These are phyloP conservation scores for Pinna nobilis DNA, from an alignment of 1,140 invertebrate genomes.

Conservation along the genomic window DNA sequence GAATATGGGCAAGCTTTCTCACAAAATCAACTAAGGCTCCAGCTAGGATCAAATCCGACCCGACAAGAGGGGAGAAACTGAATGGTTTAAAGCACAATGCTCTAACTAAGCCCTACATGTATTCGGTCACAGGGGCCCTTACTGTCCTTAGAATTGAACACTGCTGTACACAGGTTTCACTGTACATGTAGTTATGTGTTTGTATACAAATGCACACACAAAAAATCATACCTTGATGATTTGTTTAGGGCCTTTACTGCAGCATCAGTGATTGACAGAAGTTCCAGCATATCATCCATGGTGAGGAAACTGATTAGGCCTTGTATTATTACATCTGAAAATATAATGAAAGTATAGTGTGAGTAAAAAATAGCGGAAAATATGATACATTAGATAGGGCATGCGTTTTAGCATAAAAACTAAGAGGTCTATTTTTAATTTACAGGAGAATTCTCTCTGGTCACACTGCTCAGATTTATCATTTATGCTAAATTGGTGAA, in stretches of 20 bases:
- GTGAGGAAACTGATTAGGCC: background rate
- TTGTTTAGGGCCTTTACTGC: constrained; percentile 51
- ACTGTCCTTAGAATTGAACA: no score
- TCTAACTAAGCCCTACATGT: no score
- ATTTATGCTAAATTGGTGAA: background rate
- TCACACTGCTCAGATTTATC: background rate
- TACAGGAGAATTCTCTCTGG: no score
- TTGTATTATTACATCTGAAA: constrained; percentile 6
- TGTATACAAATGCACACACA: background rate
- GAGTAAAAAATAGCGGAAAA: background rate
- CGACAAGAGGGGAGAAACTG: no score
- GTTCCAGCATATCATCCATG: constrained; percentile 43
- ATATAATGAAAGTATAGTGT: background rate
- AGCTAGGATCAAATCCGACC: no score
- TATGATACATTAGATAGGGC: background rate
- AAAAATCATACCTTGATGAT: constrained; percentile 2
- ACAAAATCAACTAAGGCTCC: no score
- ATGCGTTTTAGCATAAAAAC: background rate
- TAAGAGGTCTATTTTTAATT: no score
- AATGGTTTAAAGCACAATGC: no score
- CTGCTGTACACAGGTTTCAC: no score
- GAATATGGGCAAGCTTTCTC: no score
- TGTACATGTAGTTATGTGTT: background rate
- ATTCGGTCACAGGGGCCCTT: no score
- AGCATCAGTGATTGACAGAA: constrained; percentile 54